Evolutionary conservation across 1,140 invertebrate genomes (phyloP), one percentile per base, ranked within the genome.

Genomic region (Contarinia nasturtii): DNA sequence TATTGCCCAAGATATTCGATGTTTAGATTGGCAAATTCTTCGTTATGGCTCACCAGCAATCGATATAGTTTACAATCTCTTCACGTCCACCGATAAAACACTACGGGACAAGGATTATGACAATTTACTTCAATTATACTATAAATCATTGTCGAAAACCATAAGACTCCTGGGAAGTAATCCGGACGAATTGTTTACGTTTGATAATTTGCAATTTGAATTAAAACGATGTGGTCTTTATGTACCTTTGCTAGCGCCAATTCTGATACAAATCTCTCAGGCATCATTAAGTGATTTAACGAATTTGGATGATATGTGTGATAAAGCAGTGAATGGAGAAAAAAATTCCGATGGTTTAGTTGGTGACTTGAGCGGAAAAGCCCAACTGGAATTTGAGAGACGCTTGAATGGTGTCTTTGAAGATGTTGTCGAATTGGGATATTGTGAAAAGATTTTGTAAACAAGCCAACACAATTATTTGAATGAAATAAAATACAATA

Each of bases 1-100:
- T 12, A 49, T 48, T 4, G 58, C 66, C 20, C 51, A 57, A 33
- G 64, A 72, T 33, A 54, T 67, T n/a, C 54, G 64, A 8, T 51
- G 72, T 0, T 50, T 77, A 12, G 76, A 78, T 51, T 73, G 69
- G 54, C 75, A 77, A 55, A 54, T 75, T 11, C 60, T 64, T 11
- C 59, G 71, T 3, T 68, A 69, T 45, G 67, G 67, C 1, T 75
- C 74, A 2, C 75, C 75, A 4, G 66, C 72, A 2, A 67, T 66
- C 2, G 75, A 77, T 49, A 50, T 78, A 41, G 66, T 67, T 0
- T 74, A 76, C 50, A 74, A 70, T 48, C 56, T 77, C 3, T 76
- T 71, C 49, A 66, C 67, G 51, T 68, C 67, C 45, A 69, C 73
- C 0, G 66, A 70, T 19, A 55, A 63, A 45, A 49, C 62, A 7